phyloP scores from a whole-genome alignment of 2,797 vertebrate genomes.

The Euthynnus affinis region DNA sequence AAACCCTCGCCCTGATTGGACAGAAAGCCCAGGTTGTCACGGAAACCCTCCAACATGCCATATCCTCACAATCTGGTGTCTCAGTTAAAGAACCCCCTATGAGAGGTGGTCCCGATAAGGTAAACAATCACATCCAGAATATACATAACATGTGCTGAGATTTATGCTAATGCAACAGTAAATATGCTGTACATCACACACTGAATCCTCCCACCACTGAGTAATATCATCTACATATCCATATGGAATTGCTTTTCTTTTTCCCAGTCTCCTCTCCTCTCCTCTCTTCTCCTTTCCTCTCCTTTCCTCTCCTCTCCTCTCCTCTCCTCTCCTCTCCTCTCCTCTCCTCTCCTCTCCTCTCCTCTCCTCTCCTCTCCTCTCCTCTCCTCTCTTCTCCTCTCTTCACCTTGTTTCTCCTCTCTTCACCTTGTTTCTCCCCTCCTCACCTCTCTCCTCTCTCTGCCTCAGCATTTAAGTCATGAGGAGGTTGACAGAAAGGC shows the following conservation, averaged over 20 bases:
- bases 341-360: conserved; percentile 25
- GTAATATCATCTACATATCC: conserved; percentile 52
- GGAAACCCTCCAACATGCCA: conserved; percentile 79
- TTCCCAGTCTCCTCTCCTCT: conserved; percentile 22
- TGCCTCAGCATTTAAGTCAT: conserved; percentile 70
- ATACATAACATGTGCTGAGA: conserved; percentile 35
- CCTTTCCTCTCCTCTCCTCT: too few species aligned
- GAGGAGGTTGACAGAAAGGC: conserved; percentile 63
- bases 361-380: background rate
- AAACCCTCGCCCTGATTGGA: conserved; percentile 77
- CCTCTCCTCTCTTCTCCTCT: too few species aligned
- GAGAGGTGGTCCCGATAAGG: conserved; percentile 66
- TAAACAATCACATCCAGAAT: conserved; percentile 67
- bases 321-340: background rate
- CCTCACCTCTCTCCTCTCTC: conserved; percentile 6
- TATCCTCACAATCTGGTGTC: conserved; percentile 75
- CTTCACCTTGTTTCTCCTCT: background rate
- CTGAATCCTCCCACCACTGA: conserved; percentile 37
- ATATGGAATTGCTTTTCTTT: conserved; percentile 47
- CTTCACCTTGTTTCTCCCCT: background rate
- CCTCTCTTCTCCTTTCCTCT: conserved; percentile 3
- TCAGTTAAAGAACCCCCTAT: conserved; percentile 60
- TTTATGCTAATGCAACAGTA: conserved; percentile 70
- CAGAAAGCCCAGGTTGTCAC: conserved; percentile 80
- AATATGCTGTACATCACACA: conserved; percentile 65